Evolutionary conservation across 1,140 invertebrate species (phyloP).

Genomic region (Heliconius hermathena): DNA sequence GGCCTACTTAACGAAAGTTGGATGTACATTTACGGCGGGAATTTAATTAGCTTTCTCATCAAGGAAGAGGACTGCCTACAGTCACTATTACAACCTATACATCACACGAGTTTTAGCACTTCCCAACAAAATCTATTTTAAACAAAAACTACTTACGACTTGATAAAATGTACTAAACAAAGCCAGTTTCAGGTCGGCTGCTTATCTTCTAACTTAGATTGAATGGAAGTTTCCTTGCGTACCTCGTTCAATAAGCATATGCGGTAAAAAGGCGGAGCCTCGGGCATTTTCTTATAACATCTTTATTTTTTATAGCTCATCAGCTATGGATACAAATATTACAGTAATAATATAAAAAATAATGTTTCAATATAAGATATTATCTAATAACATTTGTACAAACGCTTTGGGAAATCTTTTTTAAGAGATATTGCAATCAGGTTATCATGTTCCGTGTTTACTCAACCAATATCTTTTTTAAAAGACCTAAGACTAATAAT

Average conservation of each 20-base stretch:
- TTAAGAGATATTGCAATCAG: background rate
- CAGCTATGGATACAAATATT: conserved; percentile 19
- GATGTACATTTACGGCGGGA: conserved; percentile 66
- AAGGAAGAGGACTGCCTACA: conserved; percentile 43
- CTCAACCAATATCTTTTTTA: no score
- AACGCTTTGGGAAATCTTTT: background rate
- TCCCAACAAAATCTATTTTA: conserved; percentile 37
- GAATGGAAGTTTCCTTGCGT: conserved; percentile 31
- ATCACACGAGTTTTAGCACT: conserved; percentile 37
- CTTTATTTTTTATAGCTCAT: conserved; percentile 34
- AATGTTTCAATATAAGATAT: conserved; percentile 17
- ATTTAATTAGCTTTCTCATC: conserved; percentile 74
- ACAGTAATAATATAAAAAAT: conserved; percentile 17
- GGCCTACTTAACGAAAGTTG: conserved; percentile 69
- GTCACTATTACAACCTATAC: conserved; percentile 29
- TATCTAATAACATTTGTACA: background rate
- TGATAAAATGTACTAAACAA: conserved; percentile 34
- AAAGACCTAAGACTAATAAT: no score
- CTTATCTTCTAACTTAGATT: conserved; percentile 37
- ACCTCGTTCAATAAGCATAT: conserved; percentile 31
- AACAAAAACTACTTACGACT: conserved; percentile 41
- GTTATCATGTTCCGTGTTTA: no score
- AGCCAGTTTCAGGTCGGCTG: conserved; percentile 30
- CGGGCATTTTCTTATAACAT: conserved; percentile 28
- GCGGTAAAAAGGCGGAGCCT: conserved; percentile 32